Conservation (phyloP, 2,113 vertebrate genomes). For the Globicephala melas region DNA sequence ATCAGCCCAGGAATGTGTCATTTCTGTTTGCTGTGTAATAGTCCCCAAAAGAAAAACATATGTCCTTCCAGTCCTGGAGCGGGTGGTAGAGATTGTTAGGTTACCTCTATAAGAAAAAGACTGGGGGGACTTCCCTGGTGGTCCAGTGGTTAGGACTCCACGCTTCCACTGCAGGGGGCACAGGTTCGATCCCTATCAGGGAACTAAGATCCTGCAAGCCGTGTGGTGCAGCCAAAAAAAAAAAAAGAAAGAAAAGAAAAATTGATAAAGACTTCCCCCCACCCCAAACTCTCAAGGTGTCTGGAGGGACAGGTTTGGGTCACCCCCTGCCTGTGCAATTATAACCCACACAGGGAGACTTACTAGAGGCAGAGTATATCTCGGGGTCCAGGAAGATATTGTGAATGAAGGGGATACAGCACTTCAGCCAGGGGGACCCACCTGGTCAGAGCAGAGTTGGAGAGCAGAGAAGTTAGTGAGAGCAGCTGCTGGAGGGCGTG, state of each 20-base stretch:
- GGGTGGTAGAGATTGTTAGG: not conserved
- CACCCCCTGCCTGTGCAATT: not conserved
- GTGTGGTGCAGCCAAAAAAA: too few species aligned
- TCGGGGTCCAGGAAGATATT: not conserved
- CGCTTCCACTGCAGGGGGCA: too few species aligned
- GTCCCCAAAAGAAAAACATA: constrained; percentile 25
- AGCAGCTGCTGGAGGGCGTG: not conserved
- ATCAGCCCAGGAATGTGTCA: constrained; percentile 13
- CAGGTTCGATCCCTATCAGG: too few species aligned
- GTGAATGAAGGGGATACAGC: not conserved
- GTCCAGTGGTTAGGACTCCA: too few species aligned
- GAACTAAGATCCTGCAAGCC: too few species aligned
- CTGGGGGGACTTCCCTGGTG: not conserved
- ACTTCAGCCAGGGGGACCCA: not conserved
- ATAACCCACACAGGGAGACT: not conserved
- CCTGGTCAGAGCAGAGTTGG: not conserved
- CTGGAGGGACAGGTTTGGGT: not conserved
- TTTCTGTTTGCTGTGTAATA: constrained; percentile 55
- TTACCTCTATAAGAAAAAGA: not conserved
- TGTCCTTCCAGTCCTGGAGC: constrained; percentile 50
- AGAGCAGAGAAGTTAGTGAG: not conserved
- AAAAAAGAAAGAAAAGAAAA: not conserved
- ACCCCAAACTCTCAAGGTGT: not conserved
- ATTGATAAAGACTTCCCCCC: not conserved
- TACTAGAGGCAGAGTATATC: not conserved